Percentiles rank a stretch among this genome's conserved stretches.
phyloP scores from a whole-genome alignment of 2,797 vertebrate genomes.

The Mus spretus region DNA sequence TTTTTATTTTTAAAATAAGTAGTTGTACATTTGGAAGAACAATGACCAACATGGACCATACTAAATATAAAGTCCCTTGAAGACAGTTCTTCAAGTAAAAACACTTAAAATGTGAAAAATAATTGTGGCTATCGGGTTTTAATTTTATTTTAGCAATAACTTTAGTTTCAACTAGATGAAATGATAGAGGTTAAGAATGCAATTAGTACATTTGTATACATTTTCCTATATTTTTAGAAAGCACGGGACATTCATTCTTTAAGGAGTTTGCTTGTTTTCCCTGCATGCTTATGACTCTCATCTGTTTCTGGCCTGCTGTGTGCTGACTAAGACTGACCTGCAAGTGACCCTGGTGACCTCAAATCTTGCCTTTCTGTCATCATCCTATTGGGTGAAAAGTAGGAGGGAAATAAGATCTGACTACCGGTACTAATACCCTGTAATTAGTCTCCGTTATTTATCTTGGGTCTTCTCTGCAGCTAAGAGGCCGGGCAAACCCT shows the following conservation, averaged over 20 bases:
- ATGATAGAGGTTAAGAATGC: background rate
- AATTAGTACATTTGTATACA: conserved; percentile 8
- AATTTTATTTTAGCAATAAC: background rate
- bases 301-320: background rate
- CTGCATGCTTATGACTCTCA: background rate
- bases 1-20: conserved; percentile 41
- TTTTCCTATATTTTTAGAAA: conserved; percentile 24
- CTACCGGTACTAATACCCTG: conserved; percentile 57
- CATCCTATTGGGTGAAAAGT: conserved; percentile 67
- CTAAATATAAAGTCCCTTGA: background rate
- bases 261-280: background rate
- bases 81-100: conserved; percentile 18
- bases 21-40: background rate
- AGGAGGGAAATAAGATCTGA: conserved; percentile 65
- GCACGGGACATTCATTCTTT: conserved; percentile 47
- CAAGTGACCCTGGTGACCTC: conserved; percentile 24
- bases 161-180: conserved; percentile 19
- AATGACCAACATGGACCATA: background rate
- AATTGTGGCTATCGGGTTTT: background rate
- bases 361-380: conserved; percentile 56
- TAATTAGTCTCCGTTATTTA: conserved; percentile 67
- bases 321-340: conserved; percentile 14
- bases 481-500: conserved; percentile 52
- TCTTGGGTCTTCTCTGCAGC: conserved; percentile 54
- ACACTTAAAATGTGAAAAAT: conserved; percentile 38